Evolutionary conservation across 2,888 invertebrate genomes (phyloP), one percentile per base, ranked within the genome.

Genomic region (Siphlonurus alternatus): DNA sequence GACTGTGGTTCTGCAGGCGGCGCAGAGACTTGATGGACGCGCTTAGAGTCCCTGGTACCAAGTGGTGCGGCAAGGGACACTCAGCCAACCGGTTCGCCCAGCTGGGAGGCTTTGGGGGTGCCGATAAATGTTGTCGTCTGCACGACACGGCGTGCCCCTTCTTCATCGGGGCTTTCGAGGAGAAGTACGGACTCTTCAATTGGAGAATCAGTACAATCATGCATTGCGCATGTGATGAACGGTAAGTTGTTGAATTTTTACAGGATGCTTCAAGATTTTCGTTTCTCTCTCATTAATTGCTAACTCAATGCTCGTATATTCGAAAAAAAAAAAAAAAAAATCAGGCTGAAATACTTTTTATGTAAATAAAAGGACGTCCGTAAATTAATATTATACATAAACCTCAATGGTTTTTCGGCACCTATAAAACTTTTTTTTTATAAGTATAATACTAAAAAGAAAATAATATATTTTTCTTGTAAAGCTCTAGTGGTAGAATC

Each of bases 21-120:
- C 79, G 77, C 69, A 76, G 82, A 25, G 78, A 77, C 67, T 72
- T 81, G 68, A 75, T 78, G 73, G 88, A 89, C 73, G 76, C 89
- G 70, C 80, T 93, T 65, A 84, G 90, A 67, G 85, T 91, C 61
- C 93, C 93, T 0, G 93, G 93, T 61, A 94, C 94, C 0, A 88
- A 90, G 73, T 95, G 94, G 94, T 95, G 95, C 76, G 95, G 95
- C 23, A 87, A 88, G 70, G 94, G 94, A 1, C 87, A 86, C 72
- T 83, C 85, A 0, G 93, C 93, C 2, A 81, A 84, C 56, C 84
- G 86, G 68, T 90, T 89, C 74, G 87, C 87, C 64, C 86, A 91
- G 70, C 81, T 94, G 59, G 94, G 93, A 7, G 88, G 88, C 56
- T 88, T 92, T 74, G 84, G 87, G 51, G 81, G 83, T 66, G 90